Conservation (phyloP, 2,888 invertebrate species). For the Cactoblastis cactorum region DNA sequence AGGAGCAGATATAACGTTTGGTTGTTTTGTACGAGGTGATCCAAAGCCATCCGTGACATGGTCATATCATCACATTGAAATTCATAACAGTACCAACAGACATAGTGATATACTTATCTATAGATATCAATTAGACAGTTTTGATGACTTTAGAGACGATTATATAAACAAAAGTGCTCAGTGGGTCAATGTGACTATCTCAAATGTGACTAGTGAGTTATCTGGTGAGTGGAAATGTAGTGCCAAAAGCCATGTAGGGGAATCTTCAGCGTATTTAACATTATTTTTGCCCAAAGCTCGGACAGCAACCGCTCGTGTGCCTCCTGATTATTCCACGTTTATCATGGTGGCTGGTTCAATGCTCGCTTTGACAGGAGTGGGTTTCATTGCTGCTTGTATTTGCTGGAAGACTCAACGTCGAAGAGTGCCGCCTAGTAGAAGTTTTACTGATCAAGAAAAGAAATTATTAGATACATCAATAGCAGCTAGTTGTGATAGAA, state of each 20-base stretch:
- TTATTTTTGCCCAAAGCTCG: conserved; percentile 75
- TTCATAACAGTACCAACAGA: conserved; percentile 50
- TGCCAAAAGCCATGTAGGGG: conserved; percentile 84
- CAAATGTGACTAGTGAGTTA: conserved; percentile 88
- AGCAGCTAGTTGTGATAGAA: conserved; percentile 81
- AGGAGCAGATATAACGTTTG: conserved; percentile 89
- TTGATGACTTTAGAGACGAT: conserved; percentile 61
- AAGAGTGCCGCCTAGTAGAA: conserved; percentile 82
- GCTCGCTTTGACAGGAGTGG: conserved; percentile 82
- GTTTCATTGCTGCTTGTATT: conserved; percentile 70
- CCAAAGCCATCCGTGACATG: conserved; percentile 89
- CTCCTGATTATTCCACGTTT: conserved; percentile 86
- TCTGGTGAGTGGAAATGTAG: conserved; percentile 92
- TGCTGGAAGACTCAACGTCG: conserved; percentile 85
- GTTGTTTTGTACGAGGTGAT: conserved; percentile 89
- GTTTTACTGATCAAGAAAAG: conserved; percentile 93
- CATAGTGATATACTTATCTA: conserved; percentile 54
- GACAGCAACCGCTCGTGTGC: conserved; percentile 87
- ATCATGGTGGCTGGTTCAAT: conserved; percentile 85
- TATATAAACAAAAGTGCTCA: conserved; percentile 70
- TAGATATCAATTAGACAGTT: conserved; percentile 47
- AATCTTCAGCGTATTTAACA: conserved; percentile 80
- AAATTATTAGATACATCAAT: conserved; percentile 89
- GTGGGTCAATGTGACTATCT: conserved; percentile 91
- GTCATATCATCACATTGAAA: conserved; percentile 83